A percentile compares a stretch with the other conserved stretches of the same genome.
phyloP scores from a whole-genome alignment of 2,888 invertebrate genomes.

The Calliopum simillimum region DNA sequence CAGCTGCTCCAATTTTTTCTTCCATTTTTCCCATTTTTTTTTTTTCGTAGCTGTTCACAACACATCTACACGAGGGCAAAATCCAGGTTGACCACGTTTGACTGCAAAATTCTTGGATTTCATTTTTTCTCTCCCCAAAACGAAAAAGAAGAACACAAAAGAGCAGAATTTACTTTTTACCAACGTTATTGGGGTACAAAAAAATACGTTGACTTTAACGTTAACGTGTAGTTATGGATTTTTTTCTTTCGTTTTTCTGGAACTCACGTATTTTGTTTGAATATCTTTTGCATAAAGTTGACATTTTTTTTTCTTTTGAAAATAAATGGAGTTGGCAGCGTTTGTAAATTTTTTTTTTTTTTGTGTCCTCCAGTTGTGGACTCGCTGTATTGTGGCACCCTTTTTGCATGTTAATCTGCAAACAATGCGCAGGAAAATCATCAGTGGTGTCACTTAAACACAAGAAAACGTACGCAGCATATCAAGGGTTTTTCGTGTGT shows the following conservation, averaged over 20 bases:
- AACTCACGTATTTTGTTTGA: background rate
- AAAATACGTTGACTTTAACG: background rate
- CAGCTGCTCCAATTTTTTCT: background rate
- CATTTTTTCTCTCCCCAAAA: no score
- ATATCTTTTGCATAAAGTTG: constrained; percentile 1
- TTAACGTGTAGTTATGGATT: constrained; percentile 16
- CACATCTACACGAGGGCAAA: no score
- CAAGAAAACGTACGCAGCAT: background rate
- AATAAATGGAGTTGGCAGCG: background rate
- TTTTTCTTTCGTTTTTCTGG: background rate
- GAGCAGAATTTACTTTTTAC: background rate
- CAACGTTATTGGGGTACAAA: background rate
- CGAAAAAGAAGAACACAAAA: background rate
- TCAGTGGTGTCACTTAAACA: background rate
- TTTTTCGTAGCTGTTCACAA: no score
- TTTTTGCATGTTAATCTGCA: constrained; percentile 16
- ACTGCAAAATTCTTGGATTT: background rate
- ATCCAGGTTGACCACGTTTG: background rate
- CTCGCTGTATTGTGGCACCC: constrained; percentile 9
- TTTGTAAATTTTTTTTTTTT: background rate
- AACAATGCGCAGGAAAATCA: constrained; percentile 16
- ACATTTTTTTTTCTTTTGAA: background rate
- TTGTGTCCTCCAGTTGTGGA: background rate
- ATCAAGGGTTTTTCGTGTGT: no score
- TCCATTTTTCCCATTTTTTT: no score